Conservation (phyloP, 2,888 invertebrate species). For the Cheilosia variabilis region DNA sequence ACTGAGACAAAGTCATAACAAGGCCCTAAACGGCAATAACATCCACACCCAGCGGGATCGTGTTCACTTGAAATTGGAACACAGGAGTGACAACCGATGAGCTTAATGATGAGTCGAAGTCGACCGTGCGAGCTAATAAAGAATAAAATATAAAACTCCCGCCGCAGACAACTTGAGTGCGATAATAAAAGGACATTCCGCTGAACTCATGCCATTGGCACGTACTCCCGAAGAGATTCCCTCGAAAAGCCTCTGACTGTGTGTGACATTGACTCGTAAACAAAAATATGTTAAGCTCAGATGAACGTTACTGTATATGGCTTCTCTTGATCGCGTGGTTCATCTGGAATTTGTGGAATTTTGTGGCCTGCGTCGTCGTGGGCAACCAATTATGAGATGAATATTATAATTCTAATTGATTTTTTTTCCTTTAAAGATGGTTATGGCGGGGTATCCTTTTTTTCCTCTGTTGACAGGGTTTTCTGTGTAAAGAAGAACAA, state of each 20-base stretch:
- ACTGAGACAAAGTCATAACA: constrained; percentile 28
- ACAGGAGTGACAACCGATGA: constrained; percentile 15
- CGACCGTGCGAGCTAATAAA: constrained; percentile 39
- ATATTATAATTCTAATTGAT: constrained; percentile 62
- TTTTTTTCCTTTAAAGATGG: constrained; percentile 15
- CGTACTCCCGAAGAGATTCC: constrained; percentile 48
- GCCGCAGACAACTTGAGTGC: background rate
- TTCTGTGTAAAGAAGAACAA: constrained; percentile 22
- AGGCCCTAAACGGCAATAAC: constrained; percentile 51
- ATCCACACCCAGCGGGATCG: constrained; percentile 59
- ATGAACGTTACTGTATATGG: constrained; percentile 27
- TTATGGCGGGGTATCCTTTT: constrained; percentile 14
- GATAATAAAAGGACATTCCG: constrained; percentile 58
- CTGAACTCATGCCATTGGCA: constrained; percentile 60
- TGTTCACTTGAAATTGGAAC: constrained; percentile 51
- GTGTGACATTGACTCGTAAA: constrained; percentile 58
- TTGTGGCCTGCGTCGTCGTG: constrained; percentile 34
- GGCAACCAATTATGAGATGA: constrained; percentile 64
- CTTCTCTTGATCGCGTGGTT: constrained; percentile 4
- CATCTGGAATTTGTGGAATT: constrained; percentile 71
- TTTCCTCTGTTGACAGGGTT: constrained; percentile 25
- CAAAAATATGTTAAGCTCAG: constrained; percentile 29
- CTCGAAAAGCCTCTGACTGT: constrained; percentile 37
- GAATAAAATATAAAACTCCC: background rate
- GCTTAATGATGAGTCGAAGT: constrained; percentile 6